Percentiles rank a stretch among this genome's conserved stretches.
phyloP scores from a whole-genome alignment of 1,140 invertebrate species.

The Cydia strobilella region DNA sequence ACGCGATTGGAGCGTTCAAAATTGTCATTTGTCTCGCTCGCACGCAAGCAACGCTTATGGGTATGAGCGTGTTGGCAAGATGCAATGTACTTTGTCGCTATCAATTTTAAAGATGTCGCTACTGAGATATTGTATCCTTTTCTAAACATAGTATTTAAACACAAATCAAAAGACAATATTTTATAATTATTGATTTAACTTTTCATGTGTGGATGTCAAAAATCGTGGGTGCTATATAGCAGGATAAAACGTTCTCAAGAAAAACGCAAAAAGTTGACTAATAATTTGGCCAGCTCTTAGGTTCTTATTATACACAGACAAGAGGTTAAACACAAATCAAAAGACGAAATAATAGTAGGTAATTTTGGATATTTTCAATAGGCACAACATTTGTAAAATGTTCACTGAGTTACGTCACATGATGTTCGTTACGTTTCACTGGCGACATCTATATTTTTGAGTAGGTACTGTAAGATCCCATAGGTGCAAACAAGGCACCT shows the following conservation, averaged over 20 bases:
- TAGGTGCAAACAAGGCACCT: neutral
- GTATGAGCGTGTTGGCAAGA: neutral
- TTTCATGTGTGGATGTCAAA: too few relatives aligned
- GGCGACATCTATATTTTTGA: neutral
- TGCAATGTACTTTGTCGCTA: neutral
- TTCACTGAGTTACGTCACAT: neutral
- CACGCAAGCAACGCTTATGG: neutral
- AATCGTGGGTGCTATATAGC: too few relatives aligned
- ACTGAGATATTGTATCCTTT: neutral
- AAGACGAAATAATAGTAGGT: too few relatives aligned
- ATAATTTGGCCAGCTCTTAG: too few relatives aligned
- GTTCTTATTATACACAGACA: too few relatives aligned
- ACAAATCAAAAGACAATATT: neutral
- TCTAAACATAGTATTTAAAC: neutral
- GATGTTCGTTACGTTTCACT: neutral
- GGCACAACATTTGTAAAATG: too few relatives aligned
- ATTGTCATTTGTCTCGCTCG: slow-evolving; percentile 9
- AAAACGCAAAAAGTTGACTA: too few relatives aligned
- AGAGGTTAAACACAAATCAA: too few relatives aligned
- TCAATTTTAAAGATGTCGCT: slow-evolving; percentile 4
- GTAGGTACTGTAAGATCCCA: neutral
- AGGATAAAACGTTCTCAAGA: too few relatives aligned
- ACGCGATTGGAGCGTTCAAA: neutral
- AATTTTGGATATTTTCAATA: too few relatives aligned
- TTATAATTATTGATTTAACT: too few relatives aligned